Evolutionary conservation across 1,140 invertebrate genomes (phyloP).

Genomic region (Harlomillsia oculata): DNA sequence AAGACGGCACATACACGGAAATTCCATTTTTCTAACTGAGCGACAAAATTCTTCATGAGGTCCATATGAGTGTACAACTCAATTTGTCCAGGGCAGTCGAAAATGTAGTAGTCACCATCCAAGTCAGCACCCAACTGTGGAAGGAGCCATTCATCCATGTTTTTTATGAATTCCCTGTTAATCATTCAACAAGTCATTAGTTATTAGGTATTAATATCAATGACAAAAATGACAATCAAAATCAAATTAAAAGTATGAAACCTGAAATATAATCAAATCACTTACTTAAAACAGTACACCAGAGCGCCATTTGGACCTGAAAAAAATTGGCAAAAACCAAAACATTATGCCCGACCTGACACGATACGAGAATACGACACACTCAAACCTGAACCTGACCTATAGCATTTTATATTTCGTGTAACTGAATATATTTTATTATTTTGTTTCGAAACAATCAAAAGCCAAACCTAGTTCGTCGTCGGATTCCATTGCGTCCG

Average conservation of each 20-base stretch:
- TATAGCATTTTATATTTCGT: not conserved
- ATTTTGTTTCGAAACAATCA: not conserved
- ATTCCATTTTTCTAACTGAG: slow-evolving; percentile 71
- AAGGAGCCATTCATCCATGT: slow-evolving; percentile 74
- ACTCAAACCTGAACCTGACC: no score
- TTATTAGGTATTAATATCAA: slow-evolving; percentile 4
- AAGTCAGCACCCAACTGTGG: slow-evolving; percentile 64
- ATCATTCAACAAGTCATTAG: slow-evolving; percentile 11
- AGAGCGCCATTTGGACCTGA: slow-evolving; percentile 94
- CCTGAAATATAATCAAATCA: slow-evolving; percentile 32
- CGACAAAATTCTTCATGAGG: slow-evolving; percentile 72
- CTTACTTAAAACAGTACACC: slow-evolving; percentile 91
- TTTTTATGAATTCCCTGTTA: slow-evolving; percentile 73
- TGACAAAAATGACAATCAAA: slow-evolving; percentile 19
- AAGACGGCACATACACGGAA: slow-evolving; percentile 88
- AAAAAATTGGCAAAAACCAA: not conserved
- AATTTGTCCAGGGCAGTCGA: slow-evolving; percentile 98
- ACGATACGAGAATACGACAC: not conserved
- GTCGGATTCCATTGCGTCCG: slow-evolving; percentile 95
- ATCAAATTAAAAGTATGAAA: not conserved
- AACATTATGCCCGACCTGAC: not conserved
- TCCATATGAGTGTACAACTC: slow-evolving; percentile 95
- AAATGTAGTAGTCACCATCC: slow-evolving; percentile 85
- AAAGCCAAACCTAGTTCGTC: slow-evolving; percentile 56
- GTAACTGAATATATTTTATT: not conserved